Evolutionary conservation across 2,797 vertebrate genomes (phyloP).

Genomic region (Pseudomugil gertrudae): DNA sequence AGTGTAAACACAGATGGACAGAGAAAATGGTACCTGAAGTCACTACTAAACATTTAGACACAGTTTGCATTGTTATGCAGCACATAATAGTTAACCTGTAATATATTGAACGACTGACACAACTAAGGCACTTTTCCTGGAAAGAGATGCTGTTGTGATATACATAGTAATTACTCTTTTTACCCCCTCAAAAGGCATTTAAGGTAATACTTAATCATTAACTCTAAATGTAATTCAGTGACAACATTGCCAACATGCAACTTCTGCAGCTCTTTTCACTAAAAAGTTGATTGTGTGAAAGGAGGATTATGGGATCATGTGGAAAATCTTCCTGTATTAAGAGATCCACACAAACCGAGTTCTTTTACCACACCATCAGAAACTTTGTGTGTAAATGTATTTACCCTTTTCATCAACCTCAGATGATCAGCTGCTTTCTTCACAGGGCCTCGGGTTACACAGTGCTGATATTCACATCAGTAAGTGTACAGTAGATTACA

Average conservation of each 20-base stretch:
- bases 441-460: background rate
- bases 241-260: background rate
- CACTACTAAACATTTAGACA: background rate
- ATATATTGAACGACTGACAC: background rate
- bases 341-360: background rate
- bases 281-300: background rate
- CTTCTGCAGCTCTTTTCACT: background rate
- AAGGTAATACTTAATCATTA: background rate
- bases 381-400: slow-evolving; percentile 5
- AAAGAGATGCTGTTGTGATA: too few relatives aligned
- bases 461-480: slow-evolving; percentile 4
- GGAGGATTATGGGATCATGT: background rate
- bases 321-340: background rate
- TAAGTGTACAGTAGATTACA: slow-evolving; percentile 13
- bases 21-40: background rate
- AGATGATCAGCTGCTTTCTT: slow-evolving; percentile 17
- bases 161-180: too few relatives aligned
- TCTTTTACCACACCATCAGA: background rate
- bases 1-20: background rate
- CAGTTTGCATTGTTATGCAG: too few relatives aligned
- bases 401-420: slow-evolving; percentile 7
- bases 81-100: background rate
- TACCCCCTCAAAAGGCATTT: background rate
- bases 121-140: too few relatives aligned
- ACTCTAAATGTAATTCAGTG: background rate